Evolutionary conservation across 2,888 invertebrate genomes (phyloP).

Genomic region (Galerucella calmariensis): DNA sequence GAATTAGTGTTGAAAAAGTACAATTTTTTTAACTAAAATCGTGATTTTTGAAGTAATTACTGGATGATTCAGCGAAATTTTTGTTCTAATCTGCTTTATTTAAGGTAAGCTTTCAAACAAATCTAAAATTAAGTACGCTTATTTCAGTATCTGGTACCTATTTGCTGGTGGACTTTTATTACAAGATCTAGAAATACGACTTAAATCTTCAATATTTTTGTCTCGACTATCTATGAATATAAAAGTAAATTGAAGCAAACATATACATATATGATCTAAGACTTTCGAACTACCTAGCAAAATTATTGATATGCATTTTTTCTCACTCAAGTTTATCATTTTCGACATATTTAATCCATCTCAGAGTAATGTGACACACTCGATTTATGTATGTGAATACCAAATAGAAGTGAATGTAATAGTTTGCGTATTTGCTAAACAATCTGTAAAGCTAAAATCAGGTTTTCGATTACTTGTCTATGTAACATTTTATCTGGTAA

Average conservation of each 20-base stretch:
- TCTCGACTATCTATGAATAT: too few species aligned
- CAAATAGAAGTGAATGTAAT: not conserved
- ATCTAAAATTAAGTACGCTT: too few species aligned
- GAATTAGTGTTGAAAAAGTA: too few species aligned
- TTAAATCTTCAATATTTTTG: too few species aligned
- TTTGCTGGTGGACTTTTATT: too few species aligned
- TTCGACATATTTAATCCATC: not conserved
- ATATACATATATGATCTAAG: not conserved
- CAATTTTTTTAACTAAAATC: too few species aligned
- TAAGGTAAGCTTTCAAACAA: too few species aligned
- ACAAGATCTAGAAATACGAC: too few species aligned
- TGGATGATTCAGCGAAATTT: too few species aligned
- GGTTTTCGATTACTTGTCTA: not conserved
- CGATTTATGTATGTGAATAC: not conserved
- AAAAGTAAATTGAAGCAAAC: not conserved
- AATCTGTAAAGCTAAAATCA: not conserved
- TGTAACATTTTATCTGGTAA: not conserved
- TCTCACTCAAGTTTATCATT: conserved; percentile 1
- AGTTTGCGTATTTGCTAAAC: not conserved
- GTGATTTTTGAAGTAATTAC: too few species aligned
- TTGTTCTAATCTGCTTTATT: too few species aligned
- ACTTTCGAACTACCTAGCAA: not conserved
- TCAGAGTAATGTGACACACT: not conserved
- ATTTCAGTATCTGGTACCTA: too few species aligned
- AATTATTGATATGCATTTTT: not conserved